Base-by-base conservation (phyloP, 2,797 vertebrate species). In the Ctenosaura bakeri region DNA sequence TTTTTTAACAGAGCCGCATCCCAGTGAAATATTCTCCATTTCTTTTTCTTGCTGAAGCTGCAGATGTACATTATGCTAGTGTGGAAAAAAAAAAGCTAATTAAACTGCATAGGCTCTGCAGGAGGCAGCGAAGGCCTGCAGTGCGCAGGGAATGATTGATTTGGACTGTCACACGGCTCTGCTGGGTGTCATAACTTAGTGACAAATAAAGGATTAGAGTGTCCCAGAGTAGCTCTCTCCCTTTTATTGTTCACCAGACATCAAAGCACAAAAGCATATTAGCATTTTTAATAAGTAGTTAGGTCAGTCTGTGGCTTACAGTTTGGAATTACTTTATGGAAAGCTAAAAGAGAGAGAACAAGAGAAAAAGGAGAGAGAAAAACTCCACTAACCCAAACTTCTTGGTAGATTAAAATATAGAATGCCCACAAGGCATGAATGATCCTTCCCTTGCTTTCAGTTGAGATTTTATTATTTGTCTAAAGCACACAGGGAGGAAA, bases 211-310 rank as follows among this genome's bases (percentile, higher is more conserved):
- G 98, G 98, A 98, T 98, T 98, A 98, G 97, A 98, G 97, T 97
- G 97, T 98, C 98, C 97, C 97, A 95, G 96, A 96, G 97, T 97
- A 97, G 97, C 97, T 94, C 96, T 97, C 94, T 96, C 97, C 96
- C 97, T 92, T 96, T 98, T 97, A 98, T 98, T 98, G 98, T 98
- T 97, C 95, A 84, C 95, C 96, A 96, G 96, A 98, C 98, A 98
- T 99, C 98, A 99, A 99, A 99, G 98, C 97, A 95, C 96, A 96
- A 96, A 96, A 95, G 96, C 96, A 96, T 97, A 98, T 98, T 98
- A 98, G 98, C 98, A 98, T 98, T 98, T 98, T 98, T 98, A 98
- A 98, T 98, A 98, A 98, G 97, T 95, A 96, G 97, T 97, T 95
- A 97, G 97, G 97, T 95, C 97, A 94, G 96, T 96, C 29, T 88